phyloP scores from a whole-genome alignment of 1,140 invertebrate genomes.

The Bombyx mandarina region DNA sequence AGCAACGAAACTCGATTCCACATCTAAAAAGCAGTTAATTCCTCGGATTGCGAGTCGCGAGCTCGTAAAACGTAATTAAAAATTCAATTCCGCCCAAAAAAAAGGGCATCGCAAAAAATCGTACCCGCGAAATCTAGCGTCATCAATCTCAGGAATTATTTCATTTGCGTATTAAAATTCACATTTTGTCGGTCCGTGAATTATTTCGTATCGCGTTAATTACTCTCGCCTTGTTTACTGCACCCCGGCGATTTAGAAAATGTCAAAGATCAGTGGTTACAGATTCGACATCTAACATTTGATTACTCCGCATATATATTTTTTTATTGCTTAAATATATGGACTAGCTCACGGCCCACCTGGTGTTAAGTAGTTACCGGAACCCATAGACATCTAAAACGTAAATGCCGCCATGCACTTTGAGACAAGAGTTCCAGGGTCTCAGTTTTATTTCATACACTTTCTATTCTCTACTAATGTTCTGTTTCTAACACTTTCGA shows the following conservation, averaged over 20 bases:
- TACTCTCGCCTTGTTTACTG: constrained; percentile 40
- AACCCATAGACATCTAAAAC: too few species aligned
- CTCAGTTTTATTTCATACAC: too few species aligned
- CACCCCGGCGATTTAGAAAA: constrained; percentile 34
- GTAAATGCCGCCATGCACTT: too few species aligned
- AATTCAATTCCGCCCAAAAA: constrained; percentile 43
- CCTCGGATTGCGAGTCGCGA: constrained; percentile 62
- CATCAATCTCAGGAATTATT: constrained; percentile 69
- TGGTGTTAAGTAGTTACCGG: too few species aligned
- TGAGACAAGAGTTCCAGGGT: too few species aligned
- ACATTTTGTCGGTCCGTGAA: constrained; percentile 59
- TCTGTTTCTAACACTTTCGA: too few species aligned
- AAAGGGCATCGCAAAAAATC: constrained; percentile 40
- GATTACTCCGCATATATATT: too few species aligned
- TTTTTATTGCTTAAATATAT: too few species aligned
- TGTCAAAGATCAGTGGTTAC: constrained; percentile 1
- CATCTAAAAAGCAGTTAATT: constrained; percentile 60
- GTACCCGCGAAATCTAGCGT: constrained; percentile 46
- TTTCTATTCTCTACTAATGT: too few species aligned
- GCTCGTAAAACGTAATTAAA: constrained; percentile 69
- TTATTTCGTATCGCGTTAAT: constrained; percentile 61
- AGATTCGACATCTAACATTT: too few species aligned
- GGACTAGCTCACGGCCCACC: too few species aligned
- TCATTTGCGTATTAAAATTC: constrained; percentile 68
- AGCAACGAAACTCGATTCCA: constrained; percentile 14